Evolutionary conservation across 2,888 invertebrate species (phyloP), one percentile per base, ranked within the genome.

Genomic region (Thera britannica): DNA sequence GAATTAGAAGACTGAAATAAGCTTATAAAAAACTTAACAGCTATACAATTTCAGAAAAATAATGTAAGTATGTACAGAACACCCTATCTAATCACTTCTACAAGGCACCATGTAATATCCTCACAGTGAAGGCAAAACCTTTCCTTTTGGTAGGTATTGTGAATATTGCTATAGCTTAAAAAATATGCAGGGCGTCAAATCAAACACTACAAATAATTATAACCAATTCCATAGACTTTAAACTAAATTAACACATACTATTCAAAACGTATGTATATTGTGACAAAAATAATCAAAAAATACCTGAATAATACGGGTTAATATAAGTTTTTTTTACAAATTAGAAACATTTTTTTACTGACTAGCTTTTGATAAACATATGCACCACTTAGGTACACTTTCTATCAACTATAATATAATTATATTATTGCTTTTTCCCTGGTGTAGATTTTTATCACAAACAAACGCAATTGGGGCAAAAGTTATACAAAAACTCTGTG

Each of bases 321-420:
- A 35, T 2, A 9, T 58, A 48, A 11, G 52, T 46, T 65, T 9
- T n/a, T 23, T 41, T 34, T 65, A 51, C 52, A 44, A 44, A 7
- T 23, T 23, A 23, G 23, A 4, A 41, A 41, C 41, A 7, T 46
- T 23, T n/a, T 62, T 58, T 54, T 38, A 65, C 35, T 56, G 69
- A 69, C 69, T 69, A 69, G 69, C 54, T 68, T 52, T 58, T 58
- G 11, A 55, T 56, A 61, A 61, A 65, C 41, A 57, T 58, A 65
- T 44, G 58, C 55, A 41, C 54, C 54, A n/a, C 23, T 34, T 65
- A 56, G 6, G 23, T 58, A 62, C 38, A 65, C 58, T 62, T 60
- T 54, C 41, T 12, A 12, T 48, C 52, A 46, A 51, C 7, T 64
- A 51, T 48, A 64, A 65, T 8, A 7, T 44, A 5, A 41, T 7